phyloP scores from a whole-genome alignment of 2,113 vertebrate genomes.

The Crotalus viridis region DNA sequence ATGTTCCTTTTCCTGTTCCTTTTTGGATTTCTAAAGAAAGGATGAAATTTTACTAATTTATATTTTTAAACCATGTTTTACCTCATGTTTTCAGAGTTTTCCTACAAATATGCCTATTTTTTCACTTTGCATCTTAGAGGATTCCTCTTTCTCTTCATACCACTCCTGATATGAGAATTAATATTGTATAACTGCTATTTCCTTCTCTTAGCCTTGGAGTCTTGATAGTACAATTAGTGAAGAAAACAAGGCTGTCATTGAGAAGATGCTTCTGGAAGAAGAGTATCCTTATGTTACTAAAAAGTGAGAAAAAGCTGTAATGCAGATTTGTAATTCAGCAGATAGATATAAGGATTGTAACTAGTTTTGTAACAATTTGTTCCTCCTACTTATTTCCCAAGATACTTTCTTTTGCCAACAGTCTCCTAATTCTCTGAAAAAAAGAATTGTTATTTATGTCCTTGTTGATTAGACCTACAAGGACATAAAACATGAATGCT shows the following conservation, averaged over 20 bases:
- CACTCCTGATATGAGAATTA: background rate
- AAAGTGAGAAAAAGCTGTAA: background rate
- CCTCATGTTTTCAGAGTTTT: background rate
- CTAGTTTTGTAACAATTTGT: background rate
- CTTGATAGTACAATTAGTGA: slow-evolving; percentile 91
- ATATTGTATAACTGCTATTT: background rate
- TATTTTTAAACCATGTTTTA: background rate
- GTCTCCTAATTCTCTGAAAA: background rate
- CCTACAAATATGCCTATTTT: background rate
- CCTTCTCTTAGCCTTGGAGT: slow-evolving; percentile 84
- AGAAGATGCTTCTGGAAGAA: slow-evolving; percentile 96
- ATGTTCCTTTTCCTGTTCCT: background rate
- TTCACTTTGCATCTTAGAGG: background rate
- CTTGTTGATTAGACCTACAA: background rate
- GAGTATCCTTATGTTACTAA: slow-evolving; percentile 84
- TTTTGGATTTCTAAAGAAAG: background rate
- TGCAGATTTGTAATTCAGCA: background rate
- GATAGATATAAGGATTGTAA: background rate
- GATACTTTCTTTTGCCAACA: background rate
- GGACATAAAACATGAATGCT: background rate
- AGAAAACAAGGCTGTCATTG: slow-evolving; percentile 90
- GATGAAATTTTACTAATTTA: background rate
- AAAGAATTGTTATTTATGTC: background rate
- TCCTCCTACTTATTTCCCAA: background rate
- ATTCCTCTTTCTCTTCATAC: background rate